Evolutionary conservation across 2,113 vertebrate species (phyloP).

Genomic region (Corythaixoides concolor): DNA sequence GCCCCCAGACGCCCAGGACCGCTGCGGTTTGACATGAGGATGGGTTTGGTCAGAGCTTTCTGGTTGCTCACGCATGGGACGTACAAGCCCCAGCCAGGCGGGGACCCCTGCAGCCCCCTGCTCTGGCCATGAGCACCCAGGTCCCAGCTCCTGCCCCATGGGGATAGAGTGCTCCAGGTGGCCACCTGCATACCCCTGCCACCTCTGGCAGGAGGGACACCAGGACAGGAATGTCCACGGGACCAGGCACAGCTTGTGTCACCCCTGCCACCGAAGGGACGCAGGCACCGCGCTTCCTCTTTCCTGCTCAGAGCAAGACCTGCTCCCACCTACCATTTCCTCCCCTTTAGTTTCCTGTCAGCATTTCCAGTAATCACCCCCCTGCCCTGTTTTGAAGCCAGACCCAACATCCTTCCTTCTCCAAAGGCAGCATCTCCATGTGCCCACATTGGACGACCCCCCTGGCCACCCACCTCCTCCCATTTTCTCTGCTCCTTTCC

Average conservation of each 20-base stretch:
- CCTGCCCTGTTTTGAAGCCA: background rate
- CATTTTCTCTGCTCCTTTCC: background rate
- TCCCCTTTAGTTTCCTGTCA: background rate
- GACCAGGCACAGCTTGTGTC: background rate
- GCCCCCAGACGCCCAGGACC: background rate
- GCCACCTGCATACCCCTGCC: background rate
- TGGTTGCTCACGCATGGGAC: background rate
- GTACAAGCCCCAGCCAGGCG: background rate
- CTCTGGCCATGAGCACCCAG: background rate
- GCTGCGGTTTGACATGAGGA: rapidly evolving
- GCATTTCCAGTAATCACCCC: background rate
- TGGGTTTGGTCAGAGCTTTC: background rate
- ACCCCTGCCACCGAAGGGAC: background rate
- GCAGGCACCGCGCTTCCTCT: rapidly evolving
- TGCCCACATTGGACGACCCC: background rate
- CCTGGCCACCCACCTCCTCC: no score
- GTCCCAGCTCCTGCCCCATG: background rate
- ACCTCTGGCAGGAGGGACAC: background rate
- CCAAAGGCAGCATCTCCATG: background rate
- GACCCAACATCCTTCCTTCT: background rate
- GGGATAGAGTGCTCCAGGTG: background rate
- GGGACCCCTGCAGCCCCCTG: background rate
- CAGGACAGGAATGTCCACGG: background rate
- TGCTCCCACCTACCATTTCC: background rate
- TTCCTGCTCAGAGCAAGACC: background rate